Evolutionary conservation across 2,888 invertebrate species (phyloP).

Genomic region (Archips crataeganus): DNA sequence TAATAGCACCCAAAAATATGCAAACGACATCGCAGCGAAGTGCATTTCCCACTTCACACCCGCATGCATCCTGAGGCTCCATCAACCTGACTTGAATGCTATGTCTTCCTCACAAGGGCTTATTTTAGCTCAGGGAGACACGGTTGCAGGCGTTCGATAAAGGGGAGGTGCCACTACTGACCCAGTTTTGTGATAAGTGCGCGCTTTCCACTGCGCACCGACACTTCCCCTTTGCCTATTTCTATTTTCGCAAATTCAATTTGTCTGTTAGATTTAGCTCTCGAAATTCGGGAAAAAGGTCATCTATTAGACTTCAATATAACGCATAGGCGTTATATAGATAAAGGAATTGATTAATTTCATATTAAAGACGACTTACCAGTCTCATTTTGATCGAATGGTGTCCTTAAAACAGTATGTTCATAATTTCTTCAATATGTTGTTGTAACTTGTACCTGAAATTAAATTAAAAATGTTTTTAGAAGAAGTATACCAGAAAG

Average conservation of each 20-base stretch:
- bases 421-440: slow-evolving; percentile 60
- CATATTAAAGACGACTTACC: slow-evolving; percentile 60
- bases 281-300: slow-evolving; percentile 38
- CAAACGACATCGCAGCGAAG: slow-evolving; percentile 60
- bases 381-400: slow-evolving; percentile 74
- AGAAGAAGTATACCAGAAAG: background rate
- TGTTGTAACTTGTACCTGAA: slow-evolving; percentile 68
- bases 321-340: no score
- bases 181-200: slow-evolving; percentile 83
- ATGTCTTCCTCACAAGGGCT: slow-evolving; percentile 64
- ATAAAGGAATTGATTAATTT: background rate
- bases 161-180: slow-evolving; percentile 85
- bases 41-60: slow-evolving; percentile 70
- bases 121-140: slow-evolving; percentile 65
- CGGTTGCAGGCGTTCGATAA: slow-evolving; percentile 76
- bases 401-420: slow-evolving; percentile 52
- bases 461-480: slow-evolving; percentile 49
- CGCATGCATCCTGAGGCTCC: slow-evolving; percentile 57
- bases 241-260: slow-evolving; percentile 66
- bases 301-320: background rate
- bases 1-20: slow-evolving; percentile 63
- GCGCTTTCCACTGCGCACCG: slow-evolving; percentile 81
- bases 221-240: slow-evolving; percentile 76
- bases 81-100: slow-evolving; percentile 62
- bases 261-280: slow-evolving; percentile 46